Conservation (phyloP, 2,888 invertebrate species). For the Eupithecia abbreviata region DNA sequence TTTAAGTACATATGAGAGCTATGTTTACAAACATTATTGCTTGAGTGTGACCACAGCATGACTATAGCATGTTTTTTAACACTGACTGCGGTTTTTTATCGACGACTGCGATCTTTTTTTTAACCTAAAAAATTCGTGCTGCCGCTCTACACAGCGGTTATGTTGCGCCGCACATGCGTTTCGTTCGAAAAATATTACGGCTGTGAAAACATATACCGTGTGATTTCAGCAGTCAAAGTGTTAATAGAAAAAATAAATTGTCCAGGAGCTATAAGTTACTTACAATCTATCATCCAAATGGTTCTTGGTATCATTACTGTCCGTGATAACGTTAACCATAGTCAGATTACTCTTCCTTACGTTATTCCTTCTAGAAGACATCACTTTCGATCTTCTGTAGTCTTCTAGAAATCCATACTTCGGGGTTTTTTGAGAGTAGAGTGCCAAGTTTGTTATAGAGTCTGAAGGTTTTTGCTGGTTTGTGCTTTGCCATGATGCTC, state of each 20-base stretch:
- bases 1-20: no score
- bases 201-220: no score
- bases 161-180: no score
- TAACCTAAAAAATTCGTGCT: no score
- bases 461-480: conserved; percentile 17
- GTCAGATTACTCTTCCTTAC: conserved; percentile 63
- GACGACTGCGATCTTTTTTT: no score
- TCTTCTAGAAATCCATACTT: conserved; percentile 63
- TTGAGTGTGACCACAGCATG: no score
- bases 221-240: no score
- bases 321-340: conserved; percentile 70
- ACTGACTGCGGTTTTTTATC: no score
- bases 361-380: conserved; percentile 62
- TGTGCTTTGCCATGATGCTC: conserved; percentile 58
- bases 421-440: neutral
- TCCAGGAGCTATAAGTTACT: conserved; percentile 43
- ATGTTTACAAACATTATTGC: no score
- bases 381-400: conserved; percentile 56
- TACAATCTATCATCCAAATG: conserved; percentile 75
- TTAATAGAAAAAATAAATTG: neutral
- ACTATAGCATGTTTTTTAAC: neutral
- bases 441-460: neutral
- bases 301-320: conserved; percentile 68
- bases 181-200: no score
- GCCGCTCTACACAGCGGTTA: no score